A percentile compares a stretch with the other conserved stretches of the same genome.
These are phyloP conservation scores for Fissipunctia ypsillon DNA, from an alignment of 2,888 invertebrate species.

Conservation along the genomic window DNA sequence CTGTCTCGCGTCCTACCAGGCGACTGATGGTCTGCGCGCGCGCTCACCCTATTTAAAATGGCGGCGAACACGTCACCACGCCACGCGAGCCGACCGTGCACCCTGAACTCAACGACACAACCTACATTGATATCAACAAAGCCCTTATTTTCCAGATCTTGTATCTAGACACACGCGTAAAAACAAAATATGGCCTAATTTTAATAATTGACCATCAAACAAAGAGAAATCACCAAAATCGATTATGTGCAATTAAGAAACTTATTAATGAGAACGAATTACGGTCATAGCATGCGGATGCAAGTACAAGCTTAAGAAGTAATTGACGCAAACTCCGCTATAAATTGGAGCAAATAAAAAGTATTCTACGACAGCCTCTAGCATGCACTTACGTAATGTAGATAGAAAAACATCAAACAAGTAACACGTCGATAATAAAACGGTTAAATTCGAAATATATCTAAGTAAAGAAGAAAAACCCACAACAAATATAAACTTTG, in stretches of 20 bases:
- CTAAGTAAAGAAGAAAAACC: conserved; percentile 21
- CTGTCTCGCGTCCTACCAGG: conserved; percentile 84
- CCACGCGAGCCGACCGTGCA: conserved; percentile 87
- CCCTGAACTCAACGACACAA: conserved; percentile 83
- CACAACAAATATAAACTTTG: conserved; percentile 15
- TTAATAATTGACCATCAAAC: not conserved
- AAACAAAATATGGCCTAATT: conserved; percentile 17
- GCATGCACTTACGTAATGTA: conserved; percentile 60
- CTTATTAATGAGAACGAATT: conserved; percentile 58
- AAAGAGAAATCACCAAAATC: conserved; percentile 50
- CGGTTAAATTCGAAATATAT: conserved; percentile 28
- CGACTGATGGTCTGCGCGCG: conserved; percentile 92
- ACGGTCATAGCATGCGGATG: conserved; percentile 67
- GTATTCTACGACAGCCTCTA: conserved; percentile 58
- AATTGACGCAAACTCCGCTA: conserved; percentile 61
- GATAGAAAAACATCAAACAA: conserved; percentile 59
- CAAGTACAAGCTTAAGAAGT: conserved; percentile 51
- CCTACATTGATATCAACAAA: conserved; percentile 79
- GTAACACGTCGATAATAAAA: conserved; percentile 51
- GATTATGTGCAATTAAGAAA: conserved; percentile 54
- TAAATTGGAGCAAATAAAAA: conserved; percentile 72
- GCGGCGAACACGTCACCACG: conserved; percentile 86
- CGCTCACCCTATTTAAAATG: conserved; percentile 89
- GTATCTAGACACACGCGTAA: conserved; percentile 17
- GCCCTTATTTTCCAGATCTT: conserved; percentile 77